phyloP scores from a whole-genome alignment of 2,797 vertebrate genomes.

The Spatula clypeata region DNA sequence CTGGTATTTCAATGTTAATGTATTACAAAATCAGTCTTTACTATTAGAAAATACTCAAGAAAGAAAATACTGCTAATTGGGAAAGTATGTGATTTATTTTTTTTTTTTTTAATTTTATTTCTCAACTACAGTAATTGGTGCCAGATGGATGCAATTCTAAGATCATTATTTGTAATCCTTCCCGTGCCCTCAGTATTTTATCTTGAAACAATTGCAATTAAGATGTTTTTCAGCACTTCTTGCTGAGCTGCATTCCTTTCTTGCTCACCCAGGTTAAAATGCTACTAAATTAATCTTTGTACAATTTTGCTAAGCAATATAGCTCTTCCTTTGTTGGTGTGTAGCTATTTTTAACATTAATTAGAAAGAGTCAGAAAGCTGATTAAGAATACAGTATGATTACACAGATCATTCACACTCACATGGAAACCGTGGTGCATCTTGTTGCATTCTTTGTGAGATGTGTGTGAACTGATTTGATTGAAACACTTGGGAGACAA shows the following conservation, averaged over 20 bases:
- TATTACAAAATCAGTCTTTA: constrained; percentile 22
- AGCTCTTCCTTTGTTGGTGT: neutral
- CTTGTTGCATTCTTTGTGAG: neutral
- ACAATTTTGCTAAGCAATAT: neutral
- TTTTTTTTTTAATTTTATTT: neutral
- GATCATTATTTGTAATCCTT: constrained; percentile 45
- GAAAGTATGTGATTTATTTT: neutral
- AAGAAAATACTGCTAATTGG: neutral
- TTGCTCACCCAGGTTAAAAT: neutral
- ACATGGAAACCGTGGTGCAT: neutral
- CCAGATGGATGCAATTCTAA: constrained; percentile 60
- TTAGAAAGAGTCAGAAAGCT: neutral
- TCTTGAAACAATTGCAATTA: constrained; percentile 55
- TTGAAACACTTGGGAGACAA: neutral
- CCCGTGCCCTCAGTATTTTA: constrained; percentile 11
- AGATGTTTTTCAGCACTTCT: constrained; percentile 46
- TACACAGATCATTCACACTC: neutral
- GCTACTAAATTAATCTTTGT: neutral
- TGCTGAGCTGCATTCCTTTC: constrained; percentile 34
- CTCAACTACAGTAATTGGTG: constrained; percentile 44
- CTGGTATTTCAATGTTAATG: neutral
- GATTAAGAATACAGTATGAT: neutral
- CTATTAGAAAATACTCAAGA: neutral
- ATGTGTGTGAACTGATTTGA: neutral
- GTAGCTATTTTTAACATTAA: constrained; percentile 4